A percentile compares a stretch with the other conserved stretches of the same genome.
Conservation (phyloP, 2,113 vertebrate genomes). For the Sakesphorus luctuosus region DNA sequence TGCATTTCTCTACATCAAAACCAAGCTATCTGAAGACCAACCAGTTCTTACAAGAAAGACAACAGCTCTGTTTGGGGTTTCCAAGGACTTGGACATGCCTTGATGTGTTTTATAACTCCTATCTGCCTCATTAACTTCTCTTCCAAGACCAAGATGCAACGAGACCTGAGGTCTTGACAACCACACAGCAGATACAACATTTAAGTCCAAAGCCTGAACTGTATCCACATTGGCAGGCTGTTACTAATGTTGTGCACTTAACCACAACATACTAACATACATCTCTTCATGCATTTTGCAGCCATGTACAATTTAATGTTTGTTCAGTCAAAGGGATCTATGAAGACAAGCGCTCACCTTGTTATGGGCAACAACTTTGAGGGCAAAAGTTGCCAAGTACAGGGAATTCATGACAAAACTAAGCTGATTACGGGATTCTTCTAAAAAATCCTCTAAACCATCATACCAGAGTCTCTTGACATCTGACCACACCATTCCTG, state of each 20-base stretch:
- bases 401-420: constrained; percentile 99
- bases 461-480: constrained; percentile 98
- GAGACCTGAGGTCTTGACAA: not conserved
- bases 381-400: constrained; percentile 94
- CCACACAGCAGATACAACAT: accelerated
- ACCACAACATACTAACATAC: not conserved
- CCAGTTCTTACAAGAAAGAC: not conserved
- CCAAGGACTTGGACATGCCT: not conserved
- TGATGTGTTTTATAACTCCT: not conserved
- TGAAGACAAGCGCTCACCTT: constrained; percentile 80
- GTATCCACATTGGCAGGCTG: accelerated
- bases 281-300: not conserved
- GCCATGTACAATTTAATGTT: too few species aligned
- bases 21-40: not conserved
- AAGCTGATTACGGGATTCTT: constrained; percentile 97
- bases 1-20: not conserved
- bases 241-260: not conserved
- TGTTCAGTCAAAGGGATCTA: not conserved
- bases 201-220: not conserved
- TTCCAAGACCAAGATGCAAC: not conserved
- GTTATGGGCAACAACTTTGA: constrained; percentile 95
- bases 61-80: not conserved
- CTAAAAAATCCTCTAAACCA: constrained; percentile 95
- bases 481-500: constrained; percentile 99
- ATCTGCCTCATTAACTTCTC: not conserved